Evolutionary conservation across 2,113 vertebrate genomes (phyloP).

Genomic region (Mustelus asterias): DNA sequence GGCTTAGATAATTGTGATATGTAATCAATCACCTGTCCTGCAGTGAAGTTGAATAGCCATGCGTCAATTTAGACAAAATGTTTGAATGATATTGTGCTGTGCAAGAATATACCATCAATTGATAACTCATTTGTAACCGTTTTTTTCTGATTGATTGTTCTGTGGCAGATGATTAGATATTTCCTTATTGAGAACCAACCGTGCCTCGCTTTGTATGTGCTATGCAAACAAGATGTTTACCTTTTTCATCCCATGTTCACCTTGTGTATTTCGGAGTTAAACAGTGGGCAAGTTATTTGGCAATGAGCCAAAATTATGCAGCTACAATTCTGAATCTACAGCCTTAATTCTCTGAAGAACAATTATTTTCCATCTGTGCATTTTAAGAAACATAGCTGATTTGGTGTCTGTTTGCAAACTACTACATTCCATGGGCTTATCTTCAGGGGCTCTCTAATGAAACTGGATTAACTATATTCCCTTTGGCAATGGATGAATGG

Average conservation of each 20-base stretch:
- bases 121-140: too few relatives aligned
- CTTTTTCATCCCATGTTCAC: background rate
- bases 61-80: background rate
- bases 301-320: background rate
- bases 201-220: background rate
- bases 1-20: background rate
- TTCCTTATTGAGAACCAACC: too few relatives aligned
- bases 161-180: too few relatives aligned
- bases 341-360: background rate
- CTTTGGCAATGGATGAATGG: background rate
- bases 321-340: background rate
- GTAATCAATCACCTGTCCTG: background rate
- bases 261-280: background rate
- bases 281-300: background rate
- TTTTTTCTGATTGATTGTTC: too few relatives aligned
- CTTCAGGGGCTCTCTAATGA: background rate
- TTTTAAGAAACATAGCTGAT: background rate
- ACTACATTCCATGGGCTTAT: background rate
- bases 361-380: background rate
- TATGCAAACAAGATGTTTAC: background rate
- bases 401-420: background rate
- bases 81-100: background rate
- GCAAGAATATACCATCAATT: too few relatives aligned
- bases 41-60: background rate
- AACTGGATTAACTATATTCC: background rate